phyloP scores from a whole-genome alignment of 37 sponge, comb jelly and placozoan genomes.

The Chondrosia reniformis region DNA sequence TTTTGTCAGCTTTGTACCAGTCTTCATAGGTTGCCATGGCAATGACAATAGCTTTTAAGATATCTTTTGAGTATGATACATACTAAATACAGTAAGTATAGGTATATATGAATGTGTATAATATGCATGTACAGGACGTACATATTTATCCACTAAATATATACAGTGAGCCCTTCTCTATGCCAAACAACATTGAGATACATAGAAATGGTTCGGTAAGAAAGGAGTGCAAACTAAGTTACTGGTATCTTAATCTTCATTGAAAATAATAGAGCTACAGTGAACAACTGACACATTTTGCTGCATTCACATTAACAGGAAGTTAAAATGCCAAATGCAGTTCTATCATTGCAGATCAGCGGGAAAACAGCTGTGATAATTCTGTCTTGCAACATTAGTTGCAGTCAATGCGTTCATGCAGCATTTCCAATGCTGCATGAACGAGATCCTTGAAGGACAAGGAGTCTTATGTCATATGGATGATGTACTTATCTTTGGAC shows the following conservation, averaged over 20 bases:
- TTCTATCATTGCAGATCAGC: too few relatives aligned
- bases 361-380: background rate
- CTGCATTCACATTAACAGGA: too few relatives aligned
- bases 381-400: background rate
- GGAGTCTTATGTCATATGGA: conserved; percentile 39
- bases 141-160: background rate
- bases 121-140: background rate
- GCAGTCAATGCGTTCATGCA: background rate
- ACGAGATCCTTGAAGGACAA: too few relatives aligned
- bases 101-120: too few relatives aligned
- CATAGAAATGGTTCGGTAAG: too few relatives aligned
- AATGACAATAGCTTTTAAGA: conserved; percentile 58
- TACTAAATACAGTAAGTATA: background rate
- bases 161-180: background rate
- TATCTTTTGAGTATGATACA: background rate
- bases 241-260: too few relatives aligned
- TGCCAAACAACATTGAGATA: background rate
- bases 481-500: conserved; percentile 32
- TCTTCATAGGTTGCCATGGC: conserved; percentile 84
- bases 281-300: too few relatives aligned
- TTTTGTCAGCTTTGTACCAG: conserved; percentile 46
- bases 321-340: too few relatives aligned
- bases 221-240: too few relatives aligned
- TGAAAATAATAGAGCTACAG: too few relatives aligned
- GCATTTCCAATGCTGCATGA: background rate